Evolutionary conservation across 2,113 vertebrate species (phyloP).

Genomic region (Siniperca knerii): DNA sequence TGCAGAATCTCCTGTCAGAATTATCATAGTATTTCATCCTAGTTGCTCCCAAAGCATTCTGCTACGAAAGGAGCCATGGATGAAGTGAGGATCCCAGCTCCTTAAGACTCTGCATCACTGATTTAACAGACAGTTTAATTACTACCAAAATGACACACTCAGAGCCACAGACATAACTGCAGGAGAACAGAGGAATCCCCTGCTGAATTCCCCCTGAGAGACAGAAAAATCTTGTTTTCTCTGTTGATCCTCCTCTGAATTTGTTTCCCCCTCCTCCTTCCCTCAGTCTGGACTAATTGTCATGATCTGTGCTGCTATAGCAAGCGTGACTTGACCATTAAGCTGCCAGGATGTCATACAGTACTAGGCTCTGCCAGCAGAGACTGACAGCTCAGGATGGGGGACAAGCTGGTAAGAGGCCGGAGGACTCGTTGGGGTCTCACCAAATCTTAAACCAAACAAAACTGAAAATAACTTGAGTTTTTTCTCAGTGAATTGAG

Average conservation of each 20-base stretch:
- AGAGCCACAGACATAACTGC: conserved; percentile 39
- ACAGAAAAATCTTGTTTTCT: conserved; percentile 2
- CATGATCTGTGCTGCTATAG: conserved; percentile 59
- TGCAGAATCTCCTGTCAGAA: conserved; percentile 26
- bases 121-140: conserved; percentile 66
- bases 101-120: conserved; percentile 30
- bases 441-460: neutral
- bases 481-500: too few relatives aligned
- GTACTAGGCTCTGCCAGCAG: neutral
- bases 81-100: neutral
- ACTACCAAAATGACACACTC: conserved; percentile 44
- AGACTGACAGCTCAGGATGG: neutral
- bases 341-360: neutral
- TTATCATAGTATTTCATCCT: conserved; percentile 34
- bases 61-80: conserved; percentile 26
- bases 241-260: conserved; percentile 40
- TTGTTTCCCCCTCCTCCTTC: neutral
- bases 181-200: conserved; percentile 41
- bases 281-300: conserved; percentile 64
- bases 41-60: conserved; percentile 21
- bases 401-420: neutral
- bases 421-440: too few relatives aligned
- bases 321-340: conserved; percentile 44
- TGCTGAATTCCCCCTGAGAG: conserved; percentile 12
- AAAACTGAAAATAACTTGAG: neutral